Conservation (phyloP, 2,797 vertebrate genomes). For the Psittacula derbiana region DNA sequence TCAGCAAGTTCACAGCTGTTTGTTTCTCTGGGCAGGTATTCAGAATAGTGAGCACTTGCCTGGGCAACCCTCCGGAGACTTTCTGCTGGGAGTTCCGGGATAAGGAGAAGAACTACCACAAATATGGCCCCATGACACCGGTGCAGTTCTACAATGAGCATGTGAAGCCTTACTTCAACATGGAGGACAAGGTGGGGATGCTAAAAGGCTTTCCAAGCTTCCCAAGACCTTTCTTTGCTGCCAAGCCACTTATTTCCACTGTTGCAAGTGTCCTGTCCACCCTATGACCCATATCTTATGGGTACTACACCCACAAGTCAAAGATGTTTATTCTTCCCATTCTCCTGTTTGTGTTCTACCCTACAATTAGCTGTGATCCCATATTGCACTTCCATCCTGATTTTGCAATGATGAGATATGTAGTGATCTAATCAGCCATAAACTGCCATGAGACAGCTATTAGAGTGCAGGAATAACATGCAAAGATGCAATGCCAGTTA, state of each 20-base stretch:
- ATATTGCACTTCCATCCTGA: rapidly evolving
- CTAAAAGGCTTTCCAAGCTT: background rate
- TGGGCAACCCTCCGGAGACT: constrained; percentile 93
- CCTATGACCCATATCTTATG: background rate
- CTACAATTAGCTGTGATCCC: background rate
- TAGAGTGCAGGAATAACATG: background rate
- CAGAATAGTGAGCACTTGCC: constrained; percentile 91
- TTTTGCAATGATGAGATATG: background rate
- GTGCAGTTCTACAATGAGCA: constrained; percentile 92
- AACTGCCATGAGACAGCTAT: background rate
- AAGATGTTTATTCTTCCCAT: background rate
- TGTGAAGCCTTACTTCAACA: constrained; percentile 92
- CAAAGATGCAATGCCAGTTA: background rate
- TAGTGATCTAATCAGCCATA: background rate
- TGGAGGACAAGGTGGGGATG: constrained; percentile 89
- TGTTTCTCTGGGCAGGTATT: constrained; percentile 82
- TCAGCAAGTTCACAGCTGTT: background rate
- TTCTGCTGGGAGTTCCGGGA: constrained; percentile 97
- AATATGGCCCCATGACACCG: constrained; percentile 88
- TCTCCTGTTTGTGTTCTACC: background rate
- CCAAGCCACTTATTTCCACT: background rate
- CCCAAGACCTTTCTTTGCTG: background rate
- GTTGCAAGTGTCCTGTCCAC: background rate
- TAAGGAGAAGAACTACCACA: constrained; percentile 96
- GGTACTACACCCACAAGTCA: background rate